Percentiles rank a stretch among this genome's conserved stretches.
Evolutionary conservation across 2,113 vertebrate genomes (phyloP).

Genomic region (Falco punctatus): DNA sequence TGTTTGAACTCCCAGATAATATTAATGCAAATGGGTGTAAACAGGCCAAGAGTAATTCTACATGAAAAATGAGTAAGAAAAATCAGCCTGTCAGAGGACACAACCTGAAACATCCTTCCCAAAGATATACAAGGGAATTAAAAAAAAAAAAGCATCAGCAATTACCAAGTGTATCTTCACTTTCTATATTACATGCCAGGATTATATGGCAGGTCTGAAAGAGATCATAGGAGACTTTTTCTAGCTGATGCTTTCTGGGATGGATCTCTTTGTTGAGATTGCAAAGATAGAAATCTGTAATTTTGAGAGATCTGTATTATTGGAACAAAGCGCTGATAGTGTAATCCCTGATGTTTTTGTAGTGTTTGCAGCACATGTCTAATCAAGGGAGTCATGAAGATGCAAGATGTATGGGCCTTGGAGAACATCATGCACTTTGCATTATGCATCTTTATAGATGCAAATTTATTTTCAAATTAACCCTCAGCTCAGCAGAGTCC

Average conservation of each 20-base stretch:
- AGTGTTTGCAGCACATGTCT: background rate
- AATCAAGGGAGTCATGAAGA: accelerated
- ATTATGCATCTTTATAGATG: background rate
- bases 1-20: background rate
- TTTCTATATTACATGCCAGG: background rate
- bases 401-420: background rate
- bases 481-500: background rate
- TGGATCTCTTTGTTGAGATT: background rate
- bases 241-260: background rate
- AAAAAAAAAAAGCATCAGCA: background rate
- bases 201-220: background rate
- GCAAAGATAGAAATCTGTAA: background rate
- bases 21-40: background rate
- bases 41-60: background rate
- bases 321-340: background rate
- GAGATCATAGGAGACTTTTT: background rate
- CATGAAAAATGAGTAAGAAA: background rate
- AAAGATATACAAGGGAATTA: background rate
- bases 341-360: background rate
- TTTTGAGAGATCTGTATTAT: background rate
- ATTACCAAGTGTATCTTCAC: background rate
- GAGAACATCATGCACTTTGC: background rate
- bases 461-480: slow-evolving; percentile 24
- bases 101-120: background rate
- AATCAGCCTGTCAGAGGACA: background rate